Evolutionary conservation across 2,888 invertebrate genomes (phyloP).

Genomic region (Ochlodes sylvanus): DNA sequence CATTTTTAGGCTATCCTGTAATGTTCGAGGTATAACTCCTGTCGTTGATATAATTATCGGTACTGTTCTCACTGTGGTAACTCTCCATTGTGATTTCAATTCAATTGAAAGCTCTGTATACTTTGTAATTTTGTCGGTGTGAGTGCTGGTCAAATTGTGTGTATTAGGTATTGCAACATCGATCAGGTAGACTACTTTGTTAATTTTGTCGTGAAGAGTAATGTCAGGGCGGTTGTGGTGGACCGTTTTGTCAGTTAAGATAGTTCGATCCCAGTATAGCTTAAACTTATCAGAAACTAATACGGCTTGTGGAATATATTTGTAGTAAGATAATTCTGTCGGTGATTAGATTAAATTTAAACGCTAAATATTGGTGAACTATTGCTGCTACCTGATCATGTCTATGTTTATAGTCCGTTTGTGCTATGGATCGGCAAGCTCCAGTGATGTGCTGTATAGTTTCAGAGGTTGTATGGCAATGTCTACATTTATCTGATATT

Average conservation of each 20-base stretch:
- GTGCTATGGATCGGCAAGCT: constrained; percentile 28
- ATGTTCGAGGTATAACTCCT: constrained; percentile 18
- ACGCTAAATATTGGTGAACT: constrained; percentile 31
- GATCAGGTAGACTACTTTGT: constrained; percentile 36
- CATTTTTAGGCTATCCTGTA: constrained; percentile 6
- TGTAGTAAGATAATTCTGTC: constrained; percentile 25
- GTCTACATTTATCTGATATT: constrained; percentile 22
- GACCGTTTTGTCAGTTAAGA: constrained; percentile 32
- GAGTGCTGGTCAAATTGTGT: constrained; percentile 40
- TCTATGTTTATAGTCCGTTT: constrained; percentile 38
- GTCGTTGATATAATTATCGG: constrained; percentile 31
- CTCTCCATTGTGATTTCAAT: constrained; percentile 19
- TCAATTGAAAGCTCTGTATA: constrained; percentile 26
- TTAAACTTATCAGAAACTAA: constrained; percentile 14
- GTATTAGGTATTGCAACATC: constrained; percentile 40
- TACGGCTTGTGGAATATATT: constrained; percentile 26
- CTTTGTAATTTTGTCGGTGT: constrained; percentile 40
- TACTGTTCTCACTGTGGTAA: constrained; percentile 20
- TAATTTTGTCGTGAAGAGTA: constrained; percentile 36
- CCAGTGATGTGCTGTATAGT: constrained; percentile 42
- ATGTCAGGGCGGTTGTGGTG: constrained; percentile 21
- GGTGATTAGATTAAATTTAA: constrained; percentile 4
- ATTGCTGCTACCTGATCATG: constrained; percentile 36
- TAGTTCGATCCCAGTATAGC: constrained; percentile 22
- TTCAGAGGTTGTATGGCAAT: constrained; percentile 32